These are phyloP conservation scores for Amphipoea oculea DNA, from an alignment of 2,888 invertebrate genomes.

Conservation along the genomic window DNA sequence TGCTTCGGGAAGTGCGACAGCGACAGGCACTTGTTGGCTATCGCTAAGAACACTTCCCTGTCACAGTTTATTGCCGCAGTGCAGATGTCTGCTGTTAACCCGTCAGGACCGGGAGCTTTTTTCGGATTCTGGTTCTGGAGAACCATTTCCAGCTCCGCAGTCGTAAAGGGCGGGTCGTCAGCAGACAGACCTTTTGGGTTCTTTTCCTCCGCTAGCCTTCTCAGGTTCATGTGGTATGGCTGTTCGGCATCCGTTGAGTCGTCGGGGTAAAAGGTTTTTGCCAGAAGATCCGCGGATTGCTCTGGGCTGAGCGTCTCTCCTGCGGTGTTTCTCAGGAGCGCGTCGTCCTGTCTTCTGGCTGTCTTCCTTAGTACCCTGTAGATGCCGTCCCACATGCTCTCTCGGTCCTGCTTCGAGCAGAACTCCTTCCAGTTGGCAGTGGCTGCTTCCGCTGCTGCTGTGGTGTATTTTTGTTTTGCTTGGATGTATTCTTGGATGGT, in stretches of 20 bases:
- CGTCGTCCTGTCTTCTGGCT: constrained; percentile 24
- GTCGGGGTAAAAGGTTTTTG: background rate
- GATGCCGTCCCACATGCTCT: constrained; percentile 58
- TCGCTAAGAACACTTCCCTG: constrained; percentile 3
- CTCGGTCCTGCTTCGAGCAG: constrained; percentile 57
- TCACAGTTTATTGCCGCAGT: constrained; percentile 30
- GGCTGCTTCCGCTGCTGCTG: constrained; percentile 34
- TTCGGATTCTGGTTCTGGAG: constrained; percentile 21
- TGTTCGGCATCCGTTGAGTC: background rate
- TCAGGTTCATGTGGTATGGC: background rate
- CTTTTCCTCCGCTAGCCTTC: background rate
- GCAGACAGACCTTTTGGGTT: background rate
- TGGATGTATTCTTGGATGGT: constrained; percentile 50
- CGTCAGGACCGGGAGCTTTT: constrained; percentile 39
- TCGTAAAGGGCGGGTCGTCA: background rate
- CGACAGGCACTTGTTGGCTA: background rate
- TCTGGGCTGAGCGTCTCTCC: background rate
- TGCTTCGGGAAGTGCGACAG: background rate
- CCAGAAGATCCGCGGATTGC: background rate
- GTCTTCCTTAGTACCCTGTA: constrained; percentile 52
- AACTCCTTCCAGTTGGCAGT: constrained; percentile 60
- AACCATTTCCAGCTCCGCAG: constrained; percentile 12
- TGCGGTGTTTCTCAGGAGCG: constrained; percentile 17
- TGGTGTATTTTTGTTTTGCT: constrained; percentile 33
- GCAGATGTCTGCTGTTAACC: constrained; percentile 59